Evolutionary conservation across 2,113 vertebrate genomes (phyloP), one percentile per base, ranked within the genome.

Genomic region (Phylloscopus trochilus): DNA sequence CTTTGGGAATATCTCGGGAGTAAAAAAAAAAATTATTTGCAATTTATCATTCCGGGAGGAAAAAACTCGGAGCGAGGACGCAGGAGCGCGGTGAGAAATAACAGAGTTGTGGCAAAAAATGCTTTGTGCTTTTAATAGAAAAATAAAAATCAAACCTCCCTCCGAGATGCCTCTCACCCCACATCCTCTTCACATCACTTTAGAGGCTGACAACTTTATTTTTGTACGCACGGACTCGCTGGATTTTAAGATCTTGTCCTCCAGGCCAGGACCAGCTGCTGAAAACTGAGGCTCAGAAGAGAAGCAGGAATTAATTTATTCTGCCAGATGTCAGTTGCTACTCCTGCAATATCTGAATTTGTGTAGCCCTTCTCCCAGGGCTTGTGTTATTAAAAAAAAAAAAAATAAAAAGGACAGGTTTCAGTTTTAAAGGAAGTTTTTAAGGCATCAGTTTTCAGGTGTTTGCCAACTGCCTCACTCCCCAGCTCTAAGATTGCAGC

Each of bases 21-120:
- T 52, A 62, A 77, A 90, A 90, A 46, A 89, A 63, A 79, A 90
- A n/a, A 90, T 35, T 14, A 64, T 96, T 95, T 82, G 21, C 31
- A 37, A 75, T 94, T 79, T 59, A 28, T 95, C 92, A 86, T 72
- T 67, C 44, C 30, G 3, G 64, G 89, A 46, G n/a, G 59, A 55
- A 81, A 81, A 80, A 44, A 5, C 46, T 74, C 59, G 6, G 56
- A 49, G 89, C 7, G 30, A 49, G 73, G 69, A 74, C 21, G 44
- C 41, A 16, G 3, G 46, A 69, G 63, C 14, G 30, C 14, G 23
- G 24, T 23, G 49, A 59, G 83, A 89, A 95, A 66, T 27, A 78
- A 28, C 59, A 51, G 68, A 9, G 23, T 89, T 78, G 49, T 22
- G 72, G 66, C 52, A 88, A 67, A 78, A 39, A 93, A 88, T n/a